Percentiles rank a stretch among this genome's conserved stretches.
phyloP scores from a whole-genome alignment of 2,113 vertebrate species.

The Rhinoptilus africanus region DNA sequence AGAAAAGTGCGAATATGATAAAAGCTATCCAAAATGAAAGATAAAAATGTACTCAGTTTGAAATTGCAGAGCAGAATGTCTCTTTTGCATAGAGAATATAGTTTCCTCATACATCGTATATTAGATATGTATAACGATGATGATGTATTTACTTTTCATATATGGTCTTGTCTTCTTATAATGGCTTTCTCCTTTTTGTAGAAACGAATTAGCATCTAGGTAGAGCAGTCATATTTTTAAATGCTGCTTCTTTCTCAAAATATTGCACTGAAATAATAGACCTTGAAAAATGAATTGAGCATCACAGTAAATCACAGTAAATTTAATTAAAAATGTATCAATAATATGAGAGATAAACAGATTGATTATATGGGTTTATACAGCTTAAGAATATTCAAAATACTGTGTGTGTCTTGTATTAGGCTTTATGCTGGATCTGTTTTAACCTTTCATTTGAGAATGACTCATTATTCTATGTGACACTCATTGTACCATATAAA shows the following conservation, averaged over 20 bases:
- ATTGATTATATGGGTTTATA: neutral
- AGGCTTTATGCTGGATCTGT: neutral
- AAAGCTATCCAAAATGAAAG: constrained; percentile 37
- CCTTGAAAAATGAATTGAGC: neutral
- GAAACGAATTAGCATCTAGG: neutral
- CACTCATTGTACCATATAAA: neutral
- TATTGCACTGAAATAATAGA: neutral
- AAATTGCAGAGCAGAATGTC: neutral
- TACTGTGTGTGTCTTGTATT: neutral
- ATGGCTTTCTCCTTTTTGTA: neutral
- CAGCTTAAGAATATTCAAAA: neutral
- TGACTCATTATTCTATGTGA: neutral
- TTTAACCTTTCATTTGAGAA: neutral
- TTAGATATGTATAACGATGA: neutral
- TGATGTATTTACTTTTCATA: constrained; percentile 15
- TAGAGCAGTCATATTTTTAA: neutral
- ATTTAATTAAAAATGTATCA: neutral
- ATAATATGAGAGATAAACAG: neutral
- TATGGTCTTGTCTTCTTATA: neutral
- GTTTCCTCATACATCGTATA: neutral
- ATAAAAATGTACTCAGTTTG: constrained; percentile 18
- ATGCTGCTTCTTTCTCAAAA: neutral
- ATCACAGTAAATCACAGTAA: neutral
- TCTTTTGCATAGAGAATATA: constrained; percentile 7
- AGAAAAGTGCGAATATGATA: neutral